Evolutionary conservation across 2,888 invertebrate species (phyloP), one percentile per base, ranked within the genome.

Genomic region (Drosophila rubida): DNA sequence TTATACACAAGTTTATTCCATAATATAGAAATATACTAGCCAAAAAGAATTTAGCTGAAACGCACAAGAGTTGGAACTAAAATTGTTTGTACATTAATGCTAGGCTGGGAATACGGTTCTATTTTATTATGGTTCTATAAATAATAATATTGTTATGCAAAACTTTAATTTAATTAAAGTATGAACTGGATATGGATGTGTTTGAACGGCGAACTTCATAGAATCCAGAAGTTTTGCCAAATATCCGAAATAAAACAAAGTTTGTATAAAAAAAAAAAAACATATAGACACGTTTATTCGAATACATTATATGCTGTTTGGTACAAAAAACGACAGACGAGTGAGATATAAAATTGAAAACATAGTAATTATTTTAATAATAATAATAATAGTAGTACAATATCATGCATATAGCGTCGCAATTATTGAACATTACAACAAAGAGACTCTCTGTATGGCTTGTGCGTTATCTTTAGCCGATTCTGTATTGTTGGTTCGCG

Each of bases 271-370:
- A 78, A 80, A 80, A 27, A 46, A 16, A 41, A 51, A 53, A 53
- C 68, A 75, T 77, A 71, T 75, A 75, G 80, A 75, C 69, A 75
- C 69, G 50, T 74, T 82, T 82, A 86, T 82, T 82, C 80, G 83
- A 83, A 78, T 78, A 67, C 66, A 77, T 64, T 68, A 68, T 69
- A 82, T 75, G 53, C 35, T 61, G 75, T 58, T 77, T 67, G 65
- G 68, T 82, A 85, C 64, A 82, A 80, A 82, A 32, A 32, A 32
- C 32, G 75, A 80, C 68, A 65, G 59, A 72, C 60, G 14, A 73
- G 61, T 72, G 80, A 75, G 77, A 70, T 62, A 68, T 45, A 37
- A 49, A 59, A 39, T 48, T 27, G 8, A 49, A 58, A 39, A 27
- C 6, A 58, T 14, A 30, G 16, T 27, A 46, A 72, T 32, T 32